Evolutionary conservation across 2,888 invertebrate genomes (phyloP).

Genomic region (Hoplodrina blanda): DNA sequence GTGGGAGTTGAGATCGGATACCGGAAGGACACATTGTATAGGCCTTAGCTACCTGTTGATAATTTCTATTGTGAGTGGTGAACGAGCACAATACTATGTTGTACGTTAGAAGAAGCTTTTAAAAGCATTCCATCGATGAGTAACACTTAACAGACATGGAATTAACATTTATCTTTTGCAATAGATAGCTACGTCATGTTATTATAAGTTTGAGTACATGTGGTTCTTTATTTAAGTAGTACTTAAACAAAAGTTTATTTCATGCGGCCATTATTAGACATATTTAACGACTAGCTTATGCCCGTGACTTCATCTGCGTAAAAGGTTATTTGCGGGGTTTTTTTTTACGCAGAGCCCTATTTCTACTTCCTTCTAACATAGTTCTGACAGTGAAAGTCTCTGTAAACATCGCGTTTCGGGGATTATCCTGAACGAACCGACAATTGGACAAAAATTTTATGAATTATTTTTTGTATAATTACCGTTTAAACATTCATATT

Average conservation of each 20-base stretch:
- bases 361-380: too few species aligned
- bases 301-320: too few species aligned
- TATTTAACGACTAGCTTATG: background rate
- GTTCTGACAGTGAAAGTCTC: too few species aligned
- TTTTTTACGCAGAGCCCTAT: too few species aligned
- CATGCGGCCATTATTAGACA: background rate
- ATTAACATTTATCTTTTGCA: constrained; percentile 64
- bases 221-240: constrained; percentile 6
- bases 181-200: constrained; percentile 52
- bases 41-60: constrained; percentile 88
- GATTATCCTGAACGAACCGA: too few species aligned
- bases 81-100: constrained; percentile 79
- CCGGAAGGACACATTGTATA: constrained; percentile 88
- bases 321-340: too few species aligned
- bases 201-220: constrained; percentile 34
- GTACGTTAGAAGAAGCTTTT: constrained; percentile 74
- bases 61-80: constrained; percentile 84
- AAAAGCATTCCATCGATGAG: constrained; percentile 83
- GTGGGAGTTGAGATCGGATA: constrained; percentile 70
- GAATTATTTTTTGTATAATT: too few species aligned
- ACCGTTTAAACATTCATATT: too few species aligned
- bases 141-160: constrained; percentile 67
- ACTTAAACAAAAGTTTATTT: background rate
- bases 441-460: too few species aligned
- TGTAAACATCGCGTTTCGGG: too few species aligned